phyloP scores from a whole-genome alignment of 2,888 invertebrate species.

The Andrena bicolor region DNA sequence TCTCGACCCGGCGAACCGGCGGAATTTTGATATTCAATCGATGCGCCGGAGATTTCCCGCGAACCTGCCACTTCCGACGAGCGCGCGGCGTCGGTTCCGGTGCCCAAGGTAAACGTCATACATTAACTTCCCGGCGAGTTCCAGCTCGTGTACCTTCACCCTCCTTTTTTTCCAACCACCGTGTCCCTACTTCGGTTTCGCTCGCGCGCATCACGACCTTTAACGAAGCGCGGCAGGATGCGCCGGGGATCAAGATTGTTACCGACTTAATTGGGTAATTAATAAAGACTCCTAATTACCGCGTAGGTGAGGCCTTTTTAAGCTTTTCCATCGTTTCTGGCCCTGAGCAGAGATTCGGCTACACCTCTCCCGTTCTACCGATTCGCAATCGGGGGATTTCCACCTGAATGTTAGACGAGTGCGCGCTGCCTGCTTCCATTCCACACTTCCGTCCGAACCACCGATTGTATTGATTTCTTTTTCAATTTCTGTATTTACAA shows the following conservation, averaged over 20 bases:
- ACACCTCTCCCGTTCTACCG: constrained; percentile 4
- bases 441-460: too few species aligned
- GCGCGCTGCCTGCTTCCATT: background rate
- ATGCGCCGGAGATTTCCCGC: constrained; percentile 30
- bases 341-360: constrained; percentile 24
- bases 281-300: constrained; percentile 81
- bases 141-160: constrained; percentile 61
- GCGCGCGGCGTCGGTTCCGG: constrained; percentile 42
- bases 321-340: constrained; percentile 51
- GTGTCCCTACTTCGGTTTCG: constrained; percentile 61
- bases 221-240: constrained; percentile 81
- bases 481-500: too few species aligned
- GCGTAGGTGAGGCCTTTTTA: constrained; percentile 73
- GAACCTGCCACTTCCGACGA: constrained; percentile 61
- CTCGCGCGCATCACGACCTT: constrained; percentile 78
- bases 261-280: constrained; percentile 82
- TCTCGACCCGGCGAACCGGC: background rate
- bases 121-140: constrained; percentile 52
- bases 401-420: background rate
- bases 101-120: constrained; percentile 52
- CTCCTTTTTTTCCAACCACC: constrained; percentile 55
- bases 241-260: constrained; percentile 78
- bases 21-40: constrained; percentile 33
- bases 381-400: constrained; percentile 1
- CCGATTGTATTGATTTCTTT: too few species aligned